Base-by-base conservation (phyloP, 2,797 vertebrate genomes). In the Sciurus carolinensis region DNA sequence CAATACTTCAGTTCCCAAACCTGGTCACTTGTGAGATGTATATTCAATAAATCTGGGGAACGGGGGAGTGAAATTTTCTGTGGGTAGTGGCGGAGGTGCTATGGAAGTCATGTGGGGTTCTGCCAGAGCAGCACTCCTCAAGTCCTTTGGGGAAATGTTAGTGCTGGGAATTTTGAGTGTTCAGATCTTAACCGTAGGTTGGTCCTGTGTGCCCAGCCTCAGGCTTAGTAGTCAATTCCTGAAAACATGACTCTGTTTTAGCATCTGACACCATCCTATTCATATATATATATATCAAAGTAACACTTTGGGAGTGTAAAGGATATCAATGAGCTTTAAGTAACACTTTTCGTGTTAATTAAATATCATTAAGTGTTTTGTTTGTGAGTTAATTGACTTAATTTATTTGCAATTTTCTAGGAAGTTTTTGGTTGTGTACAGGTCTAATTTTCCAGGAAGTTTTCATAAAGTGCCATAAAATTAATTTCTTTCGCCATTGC, bases 321-420 rank as follows among this genome's bases (percentile, higher is more conserved):
- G 36, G 77, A 66, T 64, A 72, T 62, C 8, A 44, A 15, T 82
- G 26, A 89, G 62, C n/a, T 52, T 79, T 67, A 83, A 83, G 47
- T 47, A 93, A 80, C n/a, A 73, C 59, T 77, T 67, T 77, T 93
- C 72, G 44, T 54, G 24, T 90, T 76, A 66, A 92, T 91, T 87
- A 94, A 93, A 64, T 90, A n/a, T 57, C 57, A 66, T 77, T 57
- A 89, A 59, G 33, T 76, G 88, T 39, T 42, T 80, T 84, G 15
- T 52, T 81, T 87, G 30, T 94, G 33, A 91, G 22, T 2, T 72
- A 87, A 52, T 69, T 87, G 47, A 94, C 50, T 85, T 86, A 90
- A 92, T 84, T 57, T 66, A 66, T 59, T 44, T 90, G 10, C 28
- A 87, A 4, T 76, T 84, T 92, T 79, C 33, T 50, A 87, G 52